Percentiles rank a stretch among this genome's conserved stretches.
These are phyloP conservation scores for Trachops cirrhosus DNA, from an alignment of 2,797 vertebrate species.

Conservation along the genomic window DNA sequence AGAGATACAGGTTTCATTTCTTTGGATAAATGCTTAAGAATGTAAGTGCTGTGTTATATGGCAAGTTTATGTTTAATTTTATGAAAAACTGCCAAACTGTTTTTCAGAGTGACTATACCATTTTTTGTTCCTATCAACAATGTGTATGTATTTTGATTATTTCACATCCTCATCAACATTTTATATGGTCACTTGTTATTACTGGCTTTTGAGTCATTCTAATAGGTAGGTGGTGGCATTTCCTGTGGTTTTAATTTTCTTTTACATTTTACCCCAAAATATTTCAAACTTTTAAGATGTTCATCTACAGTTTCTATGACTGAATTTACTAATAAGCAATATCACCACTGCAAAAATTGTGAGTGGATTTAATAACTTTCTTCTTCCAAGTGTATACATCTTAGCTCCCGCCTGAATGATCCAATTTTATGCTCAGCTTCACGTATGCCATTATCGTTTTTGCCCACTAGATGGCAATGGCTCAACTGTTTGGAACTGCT, in stretches of 20 bases:
- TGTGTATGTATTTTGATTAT: background rate
- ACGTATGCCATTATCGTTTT: constrained; percentile 33
- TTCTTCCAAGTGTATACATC: background rate
- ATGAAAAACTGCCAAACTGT: background rate
- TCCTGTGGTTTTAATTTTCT: background rate
- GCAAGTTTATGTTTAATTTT: background rate
- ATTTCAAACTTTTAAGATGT: background rate
- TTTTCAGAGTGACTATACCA: background rate
- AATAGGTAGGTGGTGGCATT: background rate
- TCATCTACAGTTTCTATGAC: rapidly evolving
- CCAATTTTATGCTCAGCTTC: background rate
- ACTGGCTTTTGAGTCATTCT: background rate
- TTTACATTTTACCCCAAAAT: background rate
- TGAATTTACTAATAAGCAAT: background rate
- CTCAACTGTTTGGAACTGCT: constrained; percentile 52
- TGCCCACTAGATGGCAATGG: constrained; percentile 83
- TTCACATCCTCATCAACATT: background rate
- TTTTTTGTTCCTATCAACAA: background rate
- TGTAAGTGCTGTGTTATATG: background rate
- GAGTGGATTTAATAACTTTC: background rate
- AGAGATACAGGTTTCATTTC: background rate
- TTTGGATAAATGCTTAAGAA: background rate
- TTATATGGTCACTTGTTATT: background rate
- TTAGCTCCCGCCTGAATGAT: background rate
- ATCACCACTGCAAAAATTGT: background rate